These are phyloP conservation scores for Sebastes glaucus DNA, from an alignment of 2,797 vertebrate species.

Conservation along the genomic window DNA sequence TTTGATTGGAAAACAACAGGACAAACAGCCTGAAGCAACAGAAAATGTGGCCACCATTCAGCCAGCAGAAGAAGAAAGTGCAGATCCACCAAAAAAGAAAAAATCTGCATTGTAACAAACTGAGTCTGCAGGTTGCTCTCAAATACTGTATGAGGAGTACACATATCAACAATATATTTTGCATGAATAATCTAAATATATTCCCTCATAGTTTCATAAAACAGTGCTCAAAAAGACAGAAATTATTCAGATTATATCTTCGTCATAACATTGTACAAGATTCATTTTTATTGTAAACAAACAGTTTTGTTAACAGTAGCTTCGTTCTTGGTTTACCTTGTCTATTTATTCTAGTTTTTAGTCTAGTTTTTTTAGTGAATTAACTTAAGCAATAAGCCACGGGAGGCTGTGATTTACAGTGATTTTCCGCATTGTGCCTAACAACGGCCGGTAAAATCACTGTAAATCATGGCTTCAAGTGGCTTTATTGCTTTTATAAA, in stretches of 20 bases:
- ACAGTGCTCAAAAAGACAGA: not conserved
- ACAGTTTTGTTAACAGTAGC: not conserved
- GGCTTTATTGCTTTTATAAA: too few relatives aligned
- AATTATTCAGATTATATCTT: not conserved
- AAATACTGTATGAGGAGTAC: not conserved
- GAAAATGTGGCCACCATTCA: not conserved
- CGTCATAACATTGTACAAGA: not conserved
- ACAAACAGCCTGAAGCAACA: constrained; percentile 6
- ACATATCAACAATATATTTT: not conserved
- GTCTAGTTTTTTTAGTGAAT: not conserved
- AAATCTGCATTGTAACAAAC: not conserved
- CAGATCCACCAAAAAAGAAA: not conserved
- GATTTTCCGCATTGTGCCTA: not conserved
- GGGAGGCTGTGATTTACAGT: not conserved
- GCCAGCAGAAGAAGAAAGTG: not conserved
- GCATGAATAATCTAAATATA: not conserved
- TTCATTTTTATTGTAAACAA: not conserved
- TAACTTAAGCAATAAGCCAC: not conserved
- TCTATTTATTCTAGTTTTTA: not conserved
- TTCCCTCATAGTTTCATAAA: not conserved
- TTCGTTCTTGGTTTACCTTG: not conserved
- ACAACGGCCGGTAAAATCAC: not conserved
- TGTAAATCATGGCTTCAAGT: not conserved
- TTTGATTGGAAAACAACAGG: constrained; percentile 16
- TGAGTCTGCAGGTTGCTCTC: not conserved